These are phyloP conservation scores for Margarornis squamiger DNA, from an alignment of 2,797 vertebrate species.

Conservation along the genomic window DNA sequence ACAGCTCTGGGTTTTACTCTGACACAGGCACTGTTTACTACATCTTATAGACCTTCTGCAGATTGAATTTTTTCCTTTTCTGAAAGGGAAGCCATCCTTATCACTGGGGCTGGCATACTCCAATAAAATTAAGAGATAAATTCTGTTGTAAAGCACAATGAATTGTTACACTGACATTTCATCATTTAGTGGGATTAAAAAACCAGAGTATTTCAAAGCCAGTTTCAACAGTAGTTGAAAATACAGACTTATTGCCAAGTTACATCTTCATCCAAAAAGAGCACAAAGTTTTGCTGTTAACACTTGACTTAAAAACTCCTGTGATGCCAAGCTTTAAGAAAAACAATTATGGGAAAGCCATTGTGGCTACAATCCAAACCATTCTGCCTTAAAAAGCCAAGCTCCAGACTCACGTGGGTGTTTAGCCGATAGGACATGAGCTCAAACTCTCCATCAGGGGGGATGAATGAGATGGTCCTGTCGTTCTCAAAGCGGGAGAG, in stretches of 20 bases:
- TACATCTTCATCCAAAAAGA: background rate
- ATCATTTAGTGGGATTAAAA: background rate
- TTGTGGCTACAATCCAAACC: background rate
- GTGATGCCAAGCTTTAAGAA: background rate
- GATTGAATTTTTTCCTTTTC: background rate
- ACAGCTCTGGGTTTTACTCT: background rate
- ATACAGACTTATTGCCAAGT: background rate
- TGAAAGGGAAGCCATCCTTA: background rate
- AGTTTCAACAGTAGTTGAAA: background rate
- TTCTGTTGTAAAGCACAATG: background rate
- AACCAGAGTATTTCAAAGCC: background rate
- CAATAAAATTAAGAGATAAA: background rate
- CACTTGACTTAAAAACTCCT: fast-evolving
- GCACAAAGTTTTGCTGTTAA: background rate
- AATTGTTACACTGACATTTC: background rate
- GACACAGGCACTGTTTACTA: background rate
- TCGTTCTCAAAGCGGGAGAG: constrained; percentile 95
- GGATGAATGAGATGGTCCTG: constrained; percentile 94
- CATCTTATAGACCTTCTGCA: background rate
- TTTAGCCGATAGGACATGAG: constrained; percentile 95
- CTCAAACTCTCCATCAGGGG: constrained; percentile 92
- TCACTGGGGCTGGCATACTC: background rate
- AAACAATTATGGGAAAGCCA: background rate
- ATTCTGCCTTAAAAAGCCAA: background rate
- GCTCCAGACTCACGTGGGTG: constrained; percentile 83